A percentile compares a stretch with the other conserved stretches of the same genome.
Conservation (phyloP, 2,113 vertebrate genomes). For the Rallus limicola region DNA sequence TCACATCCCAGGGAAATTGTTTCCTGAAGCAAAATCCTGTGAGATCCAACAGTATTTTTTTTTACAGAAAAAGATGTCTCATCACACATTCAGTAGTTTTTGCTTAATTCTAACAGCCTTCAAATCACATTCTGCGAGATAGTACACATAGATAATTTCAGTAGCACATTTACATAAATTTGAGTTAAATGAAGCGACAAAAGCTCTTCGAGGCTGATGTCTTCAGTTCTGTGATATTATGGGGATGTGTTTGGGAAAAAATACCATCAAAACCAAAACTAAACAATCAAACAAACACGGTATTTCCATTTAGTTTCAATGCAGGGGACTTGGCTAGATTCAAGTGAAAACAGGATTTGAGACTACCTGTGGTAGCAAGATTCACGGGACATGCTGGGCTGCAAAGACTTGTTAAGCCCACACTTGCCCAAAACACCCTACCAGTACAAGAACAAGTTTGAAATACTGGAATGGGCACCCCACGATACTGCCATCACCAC, state of each 20-base stretch:
- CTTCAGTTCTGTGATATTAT: neutral
- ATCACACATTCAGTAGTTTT: neutral
- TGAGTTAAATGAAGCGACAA: neutral
- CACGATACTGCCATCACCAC: no score
- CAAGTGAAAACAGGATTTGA: neutral
- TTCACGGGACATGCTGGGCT: neutral
- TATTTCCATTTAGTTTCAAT: neutral
- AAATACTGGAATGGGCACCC: neutral
- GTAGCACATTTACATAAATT: neutral
- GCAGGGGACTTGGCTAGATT: neutral
- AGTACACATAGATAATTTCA: neutral
- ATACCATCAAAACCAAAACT: neutral
- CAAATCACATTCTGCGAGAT: neutral
- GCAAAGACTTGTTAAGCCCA: neutral
- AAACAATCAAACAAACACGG: no score
- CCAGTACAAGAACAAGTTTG: neutral
- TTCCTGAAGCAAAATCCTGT: neutral
- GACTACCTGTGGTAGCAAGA: neutral
- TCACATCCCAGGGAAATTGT: neutral
- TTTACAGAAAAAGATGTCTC: neutral
- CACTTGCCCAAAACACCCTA: neutral
- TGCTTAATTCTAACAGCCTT: neutral
- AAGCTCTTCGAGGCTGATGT: neutral
- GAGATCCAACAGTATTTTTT: neutral
- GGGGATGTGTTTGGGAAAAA: neutral